These are phyloP conservation scores for Engystomops pustulosus DNA, from an alignment of 2,113 vertebrate genomes.

Conservation along the genomic window DNA sequence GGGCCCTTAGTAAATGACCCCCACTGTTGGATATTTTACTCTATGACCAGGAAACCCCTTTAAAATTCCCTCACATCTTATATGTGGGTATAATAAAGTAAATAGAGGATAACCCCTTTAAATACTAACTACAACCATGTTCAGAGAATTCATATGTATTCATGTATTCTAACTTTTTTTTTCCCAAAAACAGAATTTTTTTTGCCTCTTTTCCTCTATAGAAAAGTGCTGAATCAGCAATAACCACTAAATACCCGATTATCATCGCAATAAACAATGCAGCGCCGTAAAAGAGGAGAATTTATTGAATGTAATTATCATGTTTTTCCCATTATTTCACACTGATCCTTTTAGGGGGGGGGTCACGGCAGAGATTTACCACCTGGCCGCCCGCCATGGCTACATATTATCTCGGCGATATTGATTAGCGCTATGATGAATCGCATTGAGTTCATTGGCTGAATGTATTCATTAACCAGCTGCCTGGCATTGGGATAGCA, in stretches of 20 bases:
- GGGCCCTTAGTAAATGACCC: too few species aligned
- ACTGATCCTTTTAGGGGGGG: slow-evolving; percentile 1
- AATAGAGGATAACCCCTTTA: too few species aligned
- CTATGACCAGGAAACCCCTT: too few species aligned
- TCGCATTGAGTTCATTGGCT: not conserved
- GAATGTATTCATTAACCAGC: not conserved
- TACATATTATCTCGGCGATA: not conserved
- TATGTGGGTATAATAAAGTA: too few species aligned
- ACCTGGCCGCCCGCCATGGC: not conserved
- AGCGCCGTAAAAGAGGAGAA: not conserved
- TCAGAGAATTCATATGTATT: too few species aligned
- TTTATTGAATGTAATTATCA: not conserved
- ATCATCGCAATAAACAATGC: not conserved
- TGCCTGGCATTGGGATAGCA: not conserved
- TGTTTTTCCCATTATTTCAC: not conserved
- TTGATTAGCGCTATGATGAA: not conserved
- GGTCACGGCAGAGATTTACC: not conserved
- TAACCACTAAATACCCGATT: not conserved
- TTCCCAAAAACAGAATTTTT: too few species aligned
- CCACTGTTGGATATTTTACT: too few species aligned
- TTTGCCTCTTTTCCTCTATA: not conserved
- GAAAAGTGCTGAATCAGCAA: not conserved
- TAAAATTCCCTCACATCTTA: too few species aligned
- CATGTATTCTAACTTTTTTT: too few species aligned
- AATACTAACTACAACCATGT: too few species aligned